These are phyloP conservation scores for Petrocephalus zakoni DNA, from an alignment of 2,113 vertebrate genomes.

Conservation along the genomic window DNA sequence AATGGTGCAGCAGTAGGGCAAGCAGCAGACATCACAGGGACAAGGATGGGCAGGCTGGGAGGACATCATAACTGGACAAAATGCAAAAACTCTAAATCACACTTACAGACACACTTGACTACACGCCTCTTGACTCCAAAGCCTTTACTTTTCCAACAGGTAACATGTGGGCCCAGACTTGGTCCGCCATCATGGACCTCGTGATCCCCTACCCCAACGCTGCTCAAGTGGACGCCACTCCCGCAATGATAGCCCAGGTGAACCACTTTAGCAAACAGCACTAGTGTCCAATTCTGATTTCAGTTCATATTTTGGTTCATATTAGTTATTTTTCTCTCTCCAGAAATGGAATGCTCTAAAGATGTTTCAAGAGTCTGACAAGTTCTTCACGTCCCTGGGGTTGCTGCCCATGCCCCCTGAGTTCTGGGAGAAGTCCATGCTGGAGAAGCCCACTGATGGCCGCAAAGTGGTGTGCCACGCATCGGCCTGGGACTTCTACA, in stretches of 20 bases:
- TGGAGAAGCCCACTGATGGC: constrained; percentile 75
- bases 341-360: constrained; percentile 77
- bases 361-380: constrained; percentile 86
- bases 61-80: neutral
- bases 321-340: neutral
- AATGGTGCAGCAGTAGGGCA: neutral
- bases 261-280: neutral
- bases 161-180: constrained; percentile 98
- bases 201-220: constrained; percentile 76
- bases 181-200: constrained; percentile 87
- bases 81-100: neutral
- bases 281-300: neutral
- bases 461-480: constrained; percentile 91
- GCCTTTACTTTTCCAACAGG: constrained; percentile 58
- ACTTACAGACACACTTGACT: neutral
- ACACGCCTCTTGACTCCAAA: too few species aligned
- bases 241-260: constrained; percentile 84
- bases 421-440: constrained; percentile 82
- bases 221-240: constrained; percentile 81
- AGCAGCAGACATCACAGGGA: neutral
- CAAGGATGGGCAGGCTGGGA: neutral
- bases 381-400: constrained; percentile 80
- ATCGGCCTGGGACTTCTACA: constrained; percentile 97
- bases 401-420: constrained; percentile 70
- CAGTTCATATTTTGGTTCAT: neutral